These are phyloP conservation scores for Drosophila santomea DNA, from an alignment of 1,140 invertebrate genomes.

Conservation along the genomic window DNA sequence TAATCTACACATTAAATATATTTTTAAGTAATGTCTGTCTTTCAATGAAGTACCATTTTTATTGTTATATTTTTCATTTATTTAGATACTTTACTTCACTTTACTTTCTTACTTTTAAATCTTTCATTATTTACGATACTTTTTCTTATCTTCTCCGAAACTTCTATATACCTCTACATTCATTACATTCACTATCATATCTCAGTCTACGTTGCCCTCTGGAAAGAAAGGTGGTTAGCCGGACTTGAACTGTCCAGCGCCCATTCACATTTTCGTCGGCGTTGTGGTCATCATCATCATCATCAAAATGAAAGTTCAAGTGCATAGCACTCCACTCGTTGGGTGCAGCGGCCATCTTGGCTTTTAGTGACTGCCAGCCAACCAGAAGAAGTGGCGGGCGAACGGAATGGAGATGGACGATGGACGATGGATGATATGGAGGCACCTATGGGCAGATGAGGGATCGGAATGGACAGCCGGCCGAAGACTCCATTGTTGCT, in stretches of 20 bases:
- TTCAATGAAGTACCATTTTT: not conserved
- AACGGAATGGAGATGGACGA: conserved; percentile 34
- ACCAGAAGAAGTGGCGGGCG: conserved; percentile 59
- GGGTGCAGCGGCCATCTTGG: conserved; percentile 72
- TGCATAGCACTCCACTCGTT: conserved; percentile 45
- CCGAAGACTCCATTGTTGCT: conserved; percentile 37
- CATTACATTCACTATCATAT: not conserved
- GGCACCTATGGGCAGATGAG: conserved; percentile 34
- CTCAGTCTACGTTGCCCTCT: conserved; percentile 5
- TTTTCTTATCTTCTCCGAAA: no score
- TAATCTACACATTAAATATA: no score
- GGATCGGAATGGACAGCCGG: conserved; percentile 34
- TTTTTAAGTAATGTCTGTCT: no score
- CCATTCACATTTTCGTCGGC: conserved; percentile 39
- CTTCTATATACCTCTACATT: not conserved
- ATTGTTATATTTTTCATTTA: not conserved
- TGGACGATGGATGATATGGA: conserved; percentile 18
- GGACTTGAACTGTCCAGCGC: conserved; percentile 15
- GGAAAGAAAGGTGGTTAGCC: not conserved
- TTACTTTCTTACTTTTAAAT: no score
- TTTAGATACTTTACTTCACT: no score
- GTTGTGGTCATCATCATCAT: conserved; percentile 41
- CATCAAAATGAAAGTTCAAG: conserved; percentile 66
- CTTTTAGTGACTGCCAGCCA: conserved; percentile 58
- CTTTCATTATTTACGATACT: not conserved